Percentiles rank a stretch among this genome's conserved stretches.
phyloP scores from a whole-genome alignment of 2,113 vertebrate species.

The Bubo blakistoni region DNA sequence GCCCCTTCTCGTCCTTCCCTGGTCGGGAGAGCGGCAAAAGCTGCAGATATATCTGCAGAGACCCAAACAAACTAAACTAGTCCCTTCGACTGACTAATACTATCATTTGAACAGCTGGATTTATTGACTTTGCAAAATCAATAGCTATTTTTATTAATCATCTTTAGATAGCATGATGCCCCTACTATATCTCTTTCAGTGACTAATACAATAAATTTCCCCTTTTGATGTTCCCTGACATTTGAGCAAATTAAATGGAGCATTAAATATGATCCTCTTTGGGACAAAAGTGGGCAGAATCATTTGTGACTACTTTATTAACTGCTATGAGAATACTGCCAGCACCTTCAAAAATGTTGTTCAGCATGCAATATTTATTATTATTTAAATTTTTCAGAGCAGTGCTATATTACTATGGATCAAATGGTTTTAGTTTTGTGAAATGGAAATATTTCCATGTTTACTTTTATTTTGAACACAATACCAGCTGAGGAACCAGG shows the following conservation, averaged over 20 bases:
- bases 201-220: slow-evolving; percentile 73
- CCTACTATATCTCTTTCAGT: slow-evolving; percentile 68
- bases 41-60: not conserved
- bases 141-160: slow-evolving; percentile 76
- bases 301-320: slow-evolving; percentile 75
- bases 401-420: slow-evolving; percentile 52
- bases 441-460: slow-evolving; percentile 75
- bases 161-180: slow-evolving; percentile 61
- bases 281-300: slow-evolving; percentile 68
- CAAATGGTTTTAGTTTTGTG: slow-evolving; percentile 76
- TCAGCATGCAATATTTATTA: slow-evolving; percentile 45
- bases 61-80: slow-evolving; percentile 22
- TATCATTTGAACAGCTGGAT: slow-evolving; percentile 51
- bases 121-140: slow-evolving; percentile 69
- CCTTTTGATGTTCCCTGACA: slow-evolving; percentile 77
- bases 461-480: slow-evolving; percentile 66
- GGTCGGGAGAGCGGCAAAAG: not conserved
- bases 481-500: not conserved
- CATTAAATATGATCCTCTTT: slow-evolving; percentile 75
- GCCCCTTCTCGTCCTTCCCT: not conserved
- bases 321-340: slow-evolving; percentile 47
- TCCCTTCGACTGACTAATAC: not conserved
- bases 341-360: slow-evolving; percentile 47
- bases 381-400: slow-evolving; percentile 52
- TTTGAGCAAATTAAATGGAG: slow-evolving; percentile 78